Percentiles rank a stretch among this genome's conserved stretches.
These are phyloP conservation scores for Hedychridium roseum DNA, from an alignment of 2,888 invertebrate genomes.

Conservation along the genomic window DNA sequence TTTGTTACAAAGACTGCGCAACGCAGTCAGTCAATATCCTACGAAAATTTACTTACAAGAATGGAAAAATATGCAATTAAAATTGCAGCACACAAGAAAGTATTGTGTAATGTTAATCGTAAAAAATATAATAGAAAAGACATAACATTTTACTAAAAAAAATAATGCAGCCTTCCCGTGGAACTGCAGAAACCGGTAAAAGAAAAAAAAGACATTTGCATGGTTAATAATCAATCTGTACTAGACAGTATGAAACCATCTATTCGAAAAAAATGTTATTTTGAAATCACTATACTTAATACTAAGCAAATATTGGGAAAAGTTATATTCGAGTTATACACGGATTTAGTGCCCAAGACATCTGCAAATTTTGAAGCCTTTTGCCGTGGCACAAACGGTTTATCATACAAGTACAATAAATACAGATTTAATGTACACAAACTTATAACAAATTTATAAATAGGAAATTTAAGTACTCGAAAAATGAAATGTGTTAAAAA, in stretches of 20 bases:
- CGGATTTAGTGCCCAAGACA: constrained; percentile 55
- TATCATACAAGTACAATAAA: constrained; percentile 54
- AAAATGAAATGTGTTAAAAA: not conserved
- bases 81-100: constrained; percentile 2
- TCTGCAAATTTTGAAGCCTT: constrained; percentile 59
- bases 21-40: constrained; percentile 32
- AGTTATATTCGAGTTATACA: constrained; percentile 58
- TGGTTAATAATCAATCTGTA: constrained; percentile 20
- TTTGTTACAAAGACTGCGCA: constrained; percentile 35
- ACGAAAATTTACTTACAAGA: constrained; percentile 29
- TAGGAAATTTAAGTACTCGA: no score
- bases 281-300: constrained; percentile 51
- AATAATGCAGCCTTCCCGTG: no score
- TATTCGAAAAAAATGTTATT: constrained; percentile 48
- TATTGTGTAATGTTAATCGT: constrained; percentile 19
- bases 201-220: constrained; percentile 12
- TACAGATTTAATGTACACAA: not conserved
- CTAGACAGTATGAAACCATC: constrained; percentile 21
- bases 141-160: constrained; percentile 19
- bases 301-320: constrained; percentile 49
- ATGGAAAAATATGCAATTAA: constrained; percentile 28
- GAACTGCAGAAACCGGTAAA: constrained; percentile 14
- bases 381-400: constrained; percentile 52
- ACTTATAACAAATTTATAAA: not conserved
- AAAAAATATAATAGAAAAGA: constrained; percentile 5